Base-by-base conservation (phyloP, 2,888 invertebrate genomes). In the Drosophila mulleri region DNA sequence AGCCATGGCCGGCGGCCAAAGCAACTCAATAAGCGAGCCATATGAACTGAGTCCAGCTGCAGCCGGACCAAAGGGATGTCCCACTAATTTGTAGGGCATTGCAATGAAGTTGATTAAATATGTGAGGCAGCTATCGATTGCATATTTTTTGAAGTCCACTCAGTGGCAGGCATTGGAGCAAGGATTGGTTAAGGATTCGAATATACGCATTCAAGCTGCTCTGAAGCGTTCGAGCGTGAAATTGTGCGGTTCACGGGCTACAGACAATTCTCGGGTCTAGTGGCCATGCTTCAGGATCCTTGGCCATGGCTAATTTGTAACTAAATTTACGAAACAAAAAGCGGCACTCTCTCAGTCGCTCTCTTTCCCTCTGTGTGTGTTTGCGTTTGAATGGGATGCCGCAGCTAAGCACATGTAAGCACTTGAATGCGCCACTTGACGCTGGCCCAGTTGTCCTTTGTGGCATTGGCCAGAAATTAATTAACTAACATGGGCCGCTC, bases 401-500 rank as follows among this genome's bases (percentile, higher is more conserved):
- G 41, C 52, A 57, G 74, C 67, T 81, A 83, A 88, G 89, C 82
- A 82, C 77, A 83, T 86, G 89, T 85, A 87, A 85, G 82, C 84
- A 75, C 83, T 83, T 74, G 62, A 83, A 86, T 73, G 69, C 87
- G 84, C 82, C 87, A 86, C 83, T 84, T 88, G 80, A 79, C 77
- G 80, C 16, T 53, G 52, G 35, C 41, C 41, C 72, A 63, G 81
- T 72, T 70, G 80, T 71, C 82, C 80, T 85, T 88, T 88, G 84
- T 86, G 87, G 84, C 71, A 68, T 78, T 71, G 89, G 79, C 73
- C 84, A 83, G 84, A 88, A 85, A 85, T 85, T 85, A 88, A 85
- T 85, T 85, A 85, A 85, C 87, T 87, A 85, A 73, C 77, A 85
- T 50, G 75, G 52, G 54, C 41, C 41, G 20, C 23, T 16, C 16